Conservation (phyloP, 2,113 vertebrate species). For the Pandion haliaetus region DNA sequence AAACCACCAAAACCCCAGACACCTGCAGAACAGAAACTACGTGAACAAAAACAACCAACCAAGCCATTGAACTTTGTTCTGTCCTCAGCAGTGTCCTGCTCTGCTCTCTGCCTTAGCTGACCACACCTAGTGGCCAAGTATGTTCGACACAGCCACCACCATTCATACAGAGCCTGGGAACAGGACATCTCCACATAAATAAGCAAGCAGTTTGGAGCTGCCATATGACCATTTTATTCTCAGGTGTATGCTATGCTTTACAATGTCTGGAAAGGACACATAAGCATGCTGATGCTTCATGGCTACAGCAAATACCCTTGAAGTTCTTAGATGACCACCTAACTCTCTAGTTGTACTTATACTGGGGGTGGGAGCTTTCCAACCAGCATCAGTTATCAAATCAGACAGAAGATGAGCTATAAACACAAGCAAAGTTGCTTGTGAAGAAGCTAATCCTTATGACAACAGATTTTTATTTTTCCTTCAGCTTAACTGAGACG, state of each 20-base stretch:
- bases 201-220: neutral
- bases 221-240: neutral
- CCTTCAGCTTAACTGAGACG: conserved; percentile 27
- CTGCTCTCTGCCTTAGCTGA: neutral
- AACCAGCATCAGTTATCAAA: neutral
- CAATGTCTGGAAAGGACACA: neutral
- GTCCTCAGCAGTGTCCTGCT: neutral
- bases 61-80: neutral
- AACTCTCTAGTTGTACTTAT: neutral
- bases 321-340: neutral
- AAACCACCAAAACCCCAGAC: neutral
- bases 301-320: neutral
- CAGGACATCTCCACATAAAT: neutral
- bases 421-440: neutral
- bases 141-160: neutral
- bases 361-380: neutral
- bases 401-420: neutral
- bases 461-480: neutral
- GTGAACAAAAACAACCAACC: neutral
- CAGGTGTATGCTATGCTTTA: neutral
- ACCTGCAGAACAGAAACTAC: neutral
- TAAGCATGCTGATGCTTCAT: neutral
- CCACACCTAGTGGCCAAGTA: neutral
- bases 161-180: neutral
- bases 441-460: neutral